Evolutionary conservation across 2,888 invertebrate genomes (phyloP), one percentile per base, ranked within the genome.

Genomic region (Hirtodrosophila histrioides): DNA sequence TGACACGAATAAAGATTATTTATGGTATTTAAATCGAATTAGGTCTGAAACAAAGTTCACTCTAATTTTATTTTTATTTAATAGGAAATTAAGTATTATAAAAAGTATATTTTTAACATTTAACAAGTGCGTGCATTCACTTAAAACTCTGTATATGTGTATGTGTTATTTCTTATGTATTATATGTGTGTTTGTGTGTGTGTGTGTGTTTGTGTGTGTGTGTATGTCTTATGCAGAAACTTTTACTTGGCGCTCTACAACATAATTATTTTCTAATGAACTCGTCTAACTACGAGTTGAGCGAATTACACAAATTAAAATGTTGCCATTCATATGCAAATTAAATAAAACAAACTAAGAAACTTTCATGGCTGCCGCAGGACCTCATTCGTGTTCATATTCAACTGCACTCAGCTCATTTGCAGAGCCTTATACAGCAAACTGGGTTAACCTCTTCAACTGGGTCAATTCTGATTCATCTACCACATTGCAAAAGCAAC

Each of bases 181-280:
- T 3, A 17, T 17, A 17, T 31, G 4, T 41, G 45, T 54, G 12
- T 48, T 6, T 40, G 5, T 63, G 9, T 48, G 23, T 69, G 7
- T 51, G 6, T 44, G n/a, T 37, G 39, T 45, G 11, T 24, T 29
- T 46, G 68, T 49, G 9, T 63, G 39, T 36, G 10, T 39, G 11
- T 48, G 44, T 43, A 24, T 23, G 36, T 62, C 27, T 51, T 31
- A 23, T 41, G 61, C 5, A 53, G 31, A 36, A 69, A 72, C 57
- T 72, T 69, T 75, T 35, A 67, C 36, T 35, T 40, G 23, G 61
- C 48, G 44, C 57, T 68, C 61, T 45, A 46, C 45, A 56, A 51
- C 54, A 58, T 74, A 75, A 75, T 71, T 74, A 75, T 74, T 75
- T 75, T 66, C 61, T 62, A 71, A 75, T 70, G 73, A 75, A 75